Base-by-base conservation (phyloP, 2,888 invertebrate species). In the Clistopyga incitator region DNA sequence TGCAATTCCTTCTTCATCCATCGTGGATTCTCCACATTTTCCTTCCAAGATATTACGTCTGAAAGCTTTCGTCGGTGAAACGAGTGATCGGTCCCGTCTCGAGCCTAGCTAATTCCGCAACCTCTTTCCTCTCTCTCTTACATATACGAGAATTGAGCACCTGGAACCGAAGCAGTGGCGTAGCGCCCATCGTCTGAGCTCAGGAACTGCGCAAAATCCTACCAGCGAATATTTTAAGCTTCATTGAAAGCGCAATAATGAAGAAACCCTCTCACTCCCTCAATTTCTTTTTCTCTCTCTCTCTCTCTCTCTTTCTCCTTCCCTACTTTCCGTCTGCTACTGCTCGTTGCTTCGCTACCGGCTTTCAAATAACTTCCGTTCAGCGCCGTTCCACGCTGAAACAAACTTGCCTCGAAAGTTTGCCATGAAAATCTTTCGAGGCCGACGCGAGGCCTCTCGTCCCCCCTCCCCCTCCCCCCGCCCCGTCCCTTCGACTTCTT, bases 201-300 rank as follows among this genome's bases (percentile, higher is more conserved):
- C 29, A 50, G 50, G 34, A 52, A 72, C 74, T 59, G 64, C 38
- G 65, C 20, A 23, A 81, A 83, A 83, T 72, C 34, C 45, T 64
- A 74, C 72, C 78, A 47, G 74, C 79, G 88, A 87, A 88, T 88
- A 90, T 91, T 89, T 89, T 82, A 89, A 88, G 89, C 88, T 90
- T 89, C 88, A 89, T 89, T 91, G 88, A 89, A 90, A 86, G 85
- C 82, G 85, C 87, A 88, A 89, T 90, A 90, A 89, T 85, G 88
- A 88, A 88, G 88, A 88, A 90, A 87, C 77, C 50, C 78, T 78
- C 84, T 77, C 71, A 38, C 67, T 79, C 82, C 80, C 82, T 82
- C 80, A 29, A 25, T 59, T 25, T 86, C 84, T 82, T 81, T 78
- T 78, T 50, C 65, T 78, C 82, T 83, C 82, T 81, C 80, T 67